Evolutionary conservation across 2,888 invertebrate species (phyloP).

Genomic region (Scelioninae gen. 1): DNA sequence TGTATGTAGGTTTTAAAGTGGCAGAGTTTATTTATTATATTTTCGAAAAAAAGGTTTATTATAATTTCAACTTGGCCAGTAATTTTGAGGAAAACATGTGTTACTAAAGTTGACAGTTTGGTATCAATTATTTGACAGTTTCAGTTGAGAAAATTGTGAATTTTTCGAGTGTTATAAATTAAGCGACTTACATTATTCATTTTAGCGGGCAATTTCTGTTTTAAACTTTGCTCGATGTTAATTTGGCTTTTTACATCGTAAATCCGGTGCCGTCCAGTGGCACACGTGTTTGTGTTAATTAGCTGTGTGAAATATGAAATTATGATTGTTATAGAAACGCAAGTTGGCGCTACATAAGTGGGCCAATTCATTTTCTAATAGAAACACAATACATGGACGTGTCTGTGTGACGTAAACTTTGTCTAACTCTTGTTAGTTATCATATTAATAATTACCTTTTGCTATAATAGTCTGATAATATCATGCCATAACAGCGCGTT

Average conservation of each 20-base stretch:
- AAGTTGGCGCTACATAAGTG: conserved; percentile 37
- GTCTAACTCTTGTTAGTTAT: conserved; percentile 49
- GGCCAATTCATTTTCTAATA: conserved; percentile 40
- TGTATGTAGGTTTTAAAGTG: too few relatives aligned
- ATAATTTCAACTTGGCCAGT: not conserved
- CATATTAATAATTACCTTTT: conserved; percentile 40
- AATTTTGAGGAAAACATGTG: not conserved
- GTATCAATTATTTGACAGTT: not conserved
- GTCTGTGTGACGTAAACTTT: conserved; percentile 41
- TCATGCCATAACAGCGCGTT: conserved; percentile 10
- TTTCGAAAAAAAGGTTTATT: too few relatives aligned
- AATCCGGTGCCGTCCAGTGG: not conserved
- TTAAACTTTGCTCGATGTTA: not conserved
- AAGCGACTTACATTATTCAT: not conserved
- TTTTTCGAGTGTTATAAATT: not conserved
- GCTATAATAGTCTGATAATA: conserved; percentile 23
- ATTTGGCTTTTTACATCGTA: conserved; percentile 2
- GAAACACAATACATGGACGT: conserved; percentile 31
- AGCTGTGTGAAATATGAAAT: conserved; percentile 14
- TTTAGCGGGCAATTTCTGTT: not conserved
- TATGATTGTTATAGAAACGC: conserved; percentile 31
- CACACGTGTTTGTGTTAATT: conserved; percentile 9
- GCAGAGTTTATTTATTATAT: too few relatives aligned
- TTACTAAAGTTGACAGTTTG: not conserved
- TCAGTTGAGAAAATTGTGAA: not conserved